Evolutionary conservation across 2,888 invertebrate species (phyloP).

Genomic region (Cataglyphis altisquamis): DNA sequence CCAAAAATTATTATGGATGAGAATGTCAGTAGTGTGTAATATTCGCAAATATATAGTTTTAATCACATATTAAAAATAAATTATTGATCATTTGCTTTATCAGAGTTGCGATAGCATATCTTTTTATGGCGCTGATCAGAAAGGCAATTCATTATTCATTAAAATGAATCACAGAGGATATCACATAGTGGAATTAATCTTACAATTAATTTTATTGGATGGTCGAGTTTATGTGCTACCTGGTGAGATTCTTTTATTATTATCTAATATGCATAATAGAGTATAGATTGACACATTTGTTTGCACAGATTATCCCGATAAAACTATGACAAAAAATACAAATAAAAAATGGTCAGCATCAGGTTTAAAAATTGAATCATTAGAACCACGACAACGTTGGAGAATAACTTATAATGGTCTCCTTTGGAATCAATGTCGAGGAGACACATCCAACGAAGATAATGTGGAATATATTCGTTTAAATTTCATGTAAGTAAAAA

Average conservation of each 20-base stretch:
- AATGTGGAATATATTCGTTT: conserved; percentile 86
- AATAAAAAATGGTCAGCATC: conserved; percentile 88
- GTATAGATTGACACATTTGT: neutral
- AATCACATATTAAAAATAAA: neutral
- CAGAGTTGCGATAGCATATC: conserved; percentile 86
- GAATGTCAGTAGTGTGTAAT: conserved; percentile 60
- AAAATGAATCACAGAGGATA: conserved; percentile 87
- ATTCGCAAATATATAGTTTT: neutral
- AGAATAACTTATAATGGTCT: conserved; percentile 91
- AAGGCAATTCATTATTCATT: conserved; percentile 88
- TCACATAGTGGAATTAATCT: conserved; percentile 87
- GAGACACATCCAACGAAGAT: conserved; percentile 54
- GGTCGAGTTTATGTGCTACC: conserved; percentile 87
- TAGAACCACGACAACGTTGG: conserved; percentile 89
- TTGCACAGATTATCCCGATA: conserved; percentile 87
- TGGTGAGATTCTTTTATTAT: conserved; percentile 72
- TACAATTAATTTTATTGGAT: conserved; percentile 86
- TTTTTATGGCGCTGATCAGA: conserved; percentile 88
- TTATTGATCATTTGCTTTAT: conserved; percentile 11
- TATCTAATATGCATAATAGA: neutral
- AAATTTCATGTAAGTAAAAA: conserved; percentile 88
- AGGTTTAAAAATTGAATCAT: conserved; percentile 89
- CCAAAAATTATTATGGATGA: conserved; percentile 63
- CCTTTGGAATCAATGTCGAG: conserved; percentile 87
- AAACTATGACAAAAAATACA: conserved; percentile 85